phyloP scores from a whole-genome alignment of 2,888 invertebrate species.

The Chrysopilus asiliformis region DNA sequence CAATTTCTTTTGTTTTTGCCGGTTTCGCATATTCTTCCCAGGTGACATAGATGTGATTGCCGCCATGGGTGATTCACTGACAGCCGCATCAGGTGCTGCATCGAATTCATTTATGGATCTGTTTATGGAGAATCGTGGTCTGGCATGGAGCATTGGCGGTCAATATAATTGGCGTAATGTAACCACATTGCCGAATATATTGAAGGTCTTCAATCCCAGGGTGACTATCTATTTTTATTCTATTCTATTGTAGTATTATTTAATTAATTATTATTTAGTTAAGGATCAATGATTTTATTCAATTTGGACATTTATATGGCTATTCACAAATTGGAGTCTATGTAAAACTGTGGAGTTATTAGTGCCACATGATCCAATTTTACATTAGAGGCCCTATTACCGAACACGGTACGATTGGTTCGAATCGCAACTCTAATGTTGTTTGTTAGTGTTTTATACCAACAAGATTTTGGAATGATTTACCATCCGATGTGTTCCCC shows the following conservation, averaged over 20 bases:
- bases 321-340: neutral
- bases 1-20: too few species aligned
- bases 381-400: too few species aligned
- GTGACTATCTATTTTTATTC: conserved; percentile 12
- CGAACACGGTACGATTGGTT: too few species aligned
- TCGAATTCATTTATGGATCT: conserved; percentile 34
- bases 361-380: too few species aligned
- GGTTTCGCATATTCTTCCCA: conserved; percentile 20
- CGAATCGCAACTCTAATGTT: too few species aligned
- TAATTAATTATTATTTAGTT: too few species aligned
- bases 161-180: conserved; percentile 37
- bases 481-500: too few species aligned
- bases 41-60: conserved; percentile 43
- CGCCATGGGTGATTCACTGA: conserved; percentile 42
- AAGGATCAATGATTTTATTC: too few species aligned
- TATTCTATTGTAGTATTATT: too few species aligned
- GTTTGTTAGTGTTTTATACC: too few species aligned
- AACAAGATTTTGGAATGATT: too few species aligned
- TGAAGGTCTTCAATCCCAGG: conserved; percentile 44
- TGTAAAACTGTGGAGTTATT: neutral
- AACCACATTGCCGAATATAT: conserved; percentile 39
- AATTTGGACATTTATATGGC: neutral
- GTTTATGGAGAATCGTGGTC: conserved; percentile 31
- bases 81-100: conserved; percentile 38
- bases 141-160: conserved; percentile 34